Evolutionary conservation across 1,140 invertebrate species (phyloP).

Genomic region (Psix sp.): DNA sequence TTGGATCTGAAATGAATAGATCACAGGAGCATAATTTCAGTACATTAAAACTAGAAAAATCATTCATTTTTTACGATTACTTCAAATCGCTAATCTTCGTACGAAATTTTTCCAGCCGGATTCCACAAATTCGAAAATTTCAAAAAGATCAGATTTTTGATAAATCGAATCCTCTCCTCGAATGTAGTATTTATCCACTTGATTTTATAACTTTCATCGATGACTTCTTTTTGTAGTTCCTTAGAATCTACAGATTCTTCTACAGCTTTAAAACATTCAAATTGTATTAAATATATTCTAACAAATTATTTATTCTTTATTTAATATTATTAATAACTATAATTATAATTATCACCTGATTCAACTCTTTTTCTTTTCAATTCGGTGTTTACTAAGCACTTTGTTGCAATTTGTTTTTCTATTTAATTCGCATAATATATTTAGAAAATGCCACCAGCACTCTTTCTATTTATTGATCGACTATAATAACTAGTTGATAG

Average conservation of each 20-base stretch:
- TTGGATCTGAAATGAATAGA: conserved; percentile 5
- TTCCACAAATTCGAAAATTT: conserved; percentile 5
- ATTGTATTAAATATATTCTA: conserved; percentile 3
- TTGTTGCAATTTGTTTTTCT: conserved; percentile 11
- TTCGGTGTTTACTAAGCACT: background rate
- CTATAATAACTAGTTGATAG: conserved; percentile 3
- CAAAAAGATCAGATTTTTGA: conserved; percentile 2
- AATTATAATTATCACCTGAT: background rate
- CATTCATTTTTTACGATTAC: background rate
- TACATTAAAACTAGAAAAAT: conserved; percentile 1
- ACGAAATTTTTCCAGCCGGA: conserved; percentile 9
- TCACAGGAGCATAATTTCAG: background rate
- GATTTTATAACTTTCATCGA: background rate
- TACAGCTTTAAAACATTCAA: background rate
- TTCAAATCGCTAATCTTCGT: background rate
- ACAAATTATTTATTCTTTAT: background rate
- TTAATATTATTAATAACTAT: background rate
- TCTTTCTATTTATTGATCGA: background rate
- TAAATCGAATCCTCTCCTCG: conserved; percentile 7
- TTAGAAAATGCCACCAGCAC: conserved; percentile 5
- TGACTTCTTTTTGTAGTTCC: conserved; percentile 4
- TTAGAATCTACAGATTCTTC: conserved; percentile 3
- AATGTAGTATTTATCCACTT: background rate
- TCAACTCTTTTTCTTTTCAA: conserved; percentile 5
- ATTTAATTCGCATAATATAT: conserved; percentile 1